These are phyloP conservation scores for Nannobrachium achirus DNA, from an alignment of 2,113 vertebrate genomes.

Conservation along the genomic window DNA sequence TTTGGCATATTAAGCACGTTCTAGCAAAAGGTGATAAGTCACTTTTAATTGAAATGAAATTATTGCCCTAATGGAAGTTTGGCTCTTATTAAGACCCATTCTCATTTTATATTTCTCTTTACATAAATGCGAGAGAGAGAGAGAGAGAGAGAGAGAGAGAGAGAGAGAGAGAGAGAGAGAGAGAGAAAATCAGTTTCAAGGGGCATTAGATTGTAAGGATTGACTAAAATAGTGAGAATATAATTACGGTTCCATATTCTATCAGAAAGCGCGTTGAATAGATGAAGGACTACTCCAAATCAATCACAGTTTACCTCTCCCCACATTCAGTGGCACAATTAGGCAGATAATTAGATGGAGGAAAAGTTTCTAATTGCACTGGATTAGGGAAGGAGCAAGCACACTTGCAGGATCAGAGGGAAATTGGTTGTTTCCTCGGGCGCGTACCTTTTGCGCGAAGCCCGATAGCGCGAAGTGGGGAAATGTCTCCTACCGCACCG, in stretches of 20 bases:
- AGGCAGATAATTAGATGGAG: slow-evolving; percentile 92
- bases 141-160: slow-evolving; percentile 73
- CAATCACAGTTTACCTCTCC: slow-evolving; percentile 83
- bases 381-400: slow-evolving; percentile 33
- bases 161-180: slow-evolving; percentile 73
- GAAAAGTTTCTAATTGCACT: slow-evolving; percentile 83
- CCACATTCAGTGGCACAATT: slow-evolving; percentile 89
- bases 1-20: slow-evolving; percentile 98
- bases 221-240: slow-evolving; percentile 94
- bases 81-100: slow-evolving; percentile 92
- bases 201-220: slow-evolving; percentile 93
- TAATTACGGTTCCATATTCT: slow-evolving; percentile 89
- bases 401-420: slow-evolving; percentile 90
- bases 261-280: slow-evolving; percentile 92
- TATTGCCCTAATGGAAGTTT: slow-evolving; percentile 96
- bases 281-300: slow-evolving; percentile 86
- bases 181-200: slow-evolving; percentile 80
- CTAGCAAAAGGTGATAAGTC: slow-evolving; percentile 98
- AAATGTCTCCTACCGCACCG: too few species aligned
- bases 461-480: too few species aligned
- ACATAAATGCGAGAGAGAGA: slow-evolving; percentile 85
- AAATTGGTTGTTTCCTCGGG: slow-evolving; percentile 90
- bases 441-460: too few species aligned
- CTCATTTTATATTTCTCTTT: slow-evolving; percentile 90
- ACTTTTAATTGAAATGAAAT: slow-evolving; percentile 99